Conservation (phyloP, 2,888 invertebrate species). For the Lydus trimaculatus region DNA sequence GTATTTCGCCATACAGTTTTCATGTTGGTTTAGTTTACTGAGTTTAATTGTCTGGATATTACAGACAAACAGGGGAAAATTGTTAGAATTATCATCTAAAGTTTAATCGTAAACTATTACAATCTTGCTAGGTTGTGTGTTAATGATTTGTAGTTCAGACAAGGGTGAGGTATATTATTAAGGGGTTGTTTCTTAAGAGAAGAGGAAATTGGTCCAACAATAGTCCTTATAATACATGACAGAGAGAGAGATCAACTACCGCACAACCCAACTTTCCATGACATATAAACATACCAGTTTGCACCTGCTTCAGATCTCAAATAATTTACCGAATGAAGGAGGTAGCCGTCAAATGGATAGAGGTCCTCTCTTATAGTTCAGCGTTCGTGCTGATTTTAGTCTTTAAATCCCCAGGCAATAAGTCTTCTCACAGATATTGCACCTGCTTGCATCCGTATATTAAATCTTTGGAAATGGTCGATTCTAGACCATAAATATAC, state of each 20-base stretch:
- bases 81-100: conserved; percentile 10
- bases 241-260: conserved; percentile 13
- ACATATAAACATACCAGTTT: conserved; percentile 43
- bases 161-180: conserved; percentile 1
- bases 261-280: conserved; percentile 33
- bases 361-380: conserved; percentile 1
- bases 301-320: conserved; percentile 58
- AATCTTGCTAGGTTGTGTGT: conserved; percentile 10
- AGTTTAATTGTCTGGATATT: conserved; percentile 4
- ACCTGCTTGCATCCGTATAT: conserved; percentile 45
- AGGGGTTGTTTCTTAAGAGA: background rate
- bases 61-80: conserved; percentile 5
- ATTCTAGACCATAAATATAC: conserved; percentile 3
- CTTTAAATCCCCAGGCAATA: conserved; percentile 9
- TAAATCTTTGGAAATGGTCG: conserved; percentile 30
- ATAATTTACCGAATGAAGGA: conserved; percentile 53
- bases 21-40: background rate
- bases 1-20: conserved; percentile 1
- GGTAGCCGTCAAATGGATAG: conserved; percentile 54
- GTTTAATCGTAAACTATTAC: conserved; percentile 10
- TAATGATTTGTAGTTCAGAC: conserved; percentile 4
- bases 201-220: background rate
- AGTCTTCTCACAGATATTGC: conserved; percentile 25
- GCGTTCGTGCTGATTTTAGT: conserved; percentile 9
- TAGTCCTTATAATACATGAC: background rate